phyloP scores from a whole-genome alignment of 2,113 vertebrate genomes.

The Chaetorhynchus papuensis region DNA sequence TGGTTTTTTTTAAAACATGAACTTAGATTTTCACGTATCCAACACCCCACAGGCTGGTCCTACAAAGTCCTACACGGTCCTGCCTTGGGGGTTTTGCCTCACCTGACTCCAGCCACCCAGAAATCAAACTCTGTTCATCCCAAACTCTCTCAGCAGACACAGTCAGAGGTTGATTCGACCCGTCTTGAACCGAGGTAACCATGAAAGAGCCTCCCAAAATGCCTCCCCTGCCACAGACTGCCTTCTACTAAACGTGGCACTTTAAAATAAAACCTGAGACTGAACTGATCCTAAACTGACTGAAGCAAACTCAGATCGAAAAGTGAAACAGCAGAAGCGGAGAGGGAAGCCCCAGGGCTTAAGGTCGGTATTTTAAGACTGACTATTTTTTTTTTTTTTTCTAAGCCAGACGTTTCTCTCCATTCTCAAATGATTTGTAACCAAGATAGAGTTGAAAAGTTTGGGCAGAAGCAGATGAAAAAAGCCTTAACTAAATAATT shows the following conservation, averaged over 20 bases:
- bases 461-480: background rate
- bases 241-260: background rate
- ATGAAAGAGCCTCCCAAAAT: background rate
- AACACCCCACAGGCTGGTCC: background rate
- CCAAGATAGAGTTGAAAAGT: background rate
- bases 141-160: background rate
- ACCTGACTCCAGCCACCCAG: background rate
- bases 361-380: background rate
- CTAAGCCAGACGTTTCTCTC: background rate
- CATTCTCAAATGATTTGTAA: background rate
- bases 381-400: background rate
- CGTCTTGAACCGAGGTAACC: rapidly evolving
- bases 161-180: background rate
- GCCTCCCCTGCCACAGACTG: background rate
- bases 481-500: background rate
- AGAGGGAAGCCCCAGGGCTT: background rate
- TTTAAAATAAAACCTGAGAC: background rate
- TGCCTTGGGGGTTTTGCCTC: background rate
- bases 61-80: background rate
- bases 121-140: background rate
- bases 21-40: background rate
- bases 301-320: background rate
- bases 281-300: background rate
- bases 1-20: rapidly evolving
- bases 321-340: background rate